Evolutionary conservation across 1,140 invertebrate species (phyloP).

Genomic region (Drosophila elegans): DNA sequence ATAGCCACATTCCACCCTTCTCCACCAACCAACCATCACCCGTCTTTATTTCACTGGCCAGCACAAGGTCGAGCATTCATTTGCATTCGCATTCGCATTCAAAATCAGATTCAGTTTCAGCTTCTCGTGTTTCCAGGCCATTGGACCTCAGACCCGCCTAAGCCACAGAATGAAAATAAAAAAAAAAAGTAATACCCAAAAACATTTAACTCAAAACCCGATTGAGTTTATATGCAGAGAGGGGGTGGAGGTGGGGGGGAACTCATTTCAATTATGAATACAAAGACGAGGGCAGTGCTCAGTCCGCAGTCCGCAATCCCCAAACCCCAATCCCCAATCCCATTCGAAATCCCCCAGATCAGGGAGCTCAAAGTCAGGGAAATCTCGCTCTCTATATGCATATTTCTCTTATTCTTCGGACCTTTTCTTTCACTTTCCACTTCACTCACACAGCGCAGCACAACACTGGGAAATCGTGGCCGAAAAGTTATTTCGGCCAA

Average conservation of each 20-base stretch:
- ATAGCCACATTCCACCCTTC: constrained; percentile 1
- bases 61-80: constrained; percentile 57
- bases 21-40: not conserved
- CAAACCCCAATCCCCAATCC: not conserved
- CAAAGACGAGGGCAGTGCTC: constrained; percentile 1
- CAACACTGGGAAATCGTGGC: constrained; percentile 29
- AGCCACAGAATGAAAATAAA: not conserved
- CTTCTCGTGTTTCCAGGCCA: constrained; percentile 12
- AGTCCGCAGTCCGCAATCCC: not conserved
- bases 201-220: constrained; percentile 28
- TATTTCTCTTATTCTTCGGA: constrained; percentile 11
- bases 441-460: constrained; percentile 15
- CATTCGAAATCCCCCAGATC: constrained; percentile 7
- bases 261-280: constrained; percentile 50
- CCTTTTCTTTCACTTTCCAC: constrained; percentile 23
- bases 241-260: not conserved
- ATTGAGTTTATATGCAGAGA: constrained; percentile 26
- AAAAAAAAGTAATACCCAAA: constrained; percentile 6
- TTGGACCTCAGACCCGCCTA: constrained; percentile 3
- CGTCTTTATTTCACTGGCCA: constrained; percentile 10
- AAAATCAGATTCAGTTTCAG: constrained; percentile 40
- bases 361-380: constrained; percentile 7
- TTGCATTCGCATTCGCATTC: constrained; percentile 60
- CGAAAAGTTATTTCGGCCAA: constrained; percentile 31
- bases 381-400: constrained; percentile 55